Evolutionary conservation across 2,797 vertebrate genomes (phyloP).

Genomic region (Xenentodon cancila): DNA sequence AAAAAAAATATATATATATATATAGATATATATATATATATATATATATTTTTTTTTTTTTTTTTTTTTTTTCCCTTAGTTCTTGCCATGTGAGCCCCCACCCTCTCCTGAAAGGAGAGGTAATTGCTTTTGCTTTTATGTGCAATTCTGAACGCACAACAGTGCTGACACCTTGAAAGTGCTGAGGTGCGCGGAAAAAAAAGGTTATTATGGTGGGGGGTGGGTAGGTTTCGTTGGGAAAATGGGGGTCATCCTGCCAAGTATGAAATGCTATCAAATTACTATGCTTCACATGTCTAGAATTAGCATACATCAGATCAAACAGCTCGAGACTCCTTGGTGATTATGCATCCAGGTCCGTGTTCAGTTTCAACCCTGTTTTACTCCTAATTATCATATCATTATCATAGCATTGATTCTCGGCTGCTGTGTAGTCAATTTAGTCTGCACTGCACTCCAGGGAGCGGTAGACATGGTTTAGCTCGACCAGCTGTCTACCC

Average conservation of each 20-base stretch:
- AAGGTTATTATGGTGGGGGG: constrained; percentile 47
- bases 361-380: constrained; percentile 72
- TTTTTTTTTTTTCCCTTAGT: constrained; percentile 6
- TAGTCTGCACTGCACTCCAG: constrained; percentile 57
- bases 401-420: constrained; percentile 65
- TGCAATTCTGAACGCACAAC: constrained; percentile 7
- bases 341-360: constrained; percentile 63
- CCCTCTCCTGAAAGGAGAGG: constrained; percentile 3
- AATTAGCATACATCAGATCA: constrained; percentile 79
- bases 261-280: constrained; percentile 70
- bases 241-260: constrained; percentile 22
- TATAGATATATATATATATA: too few species aligned
- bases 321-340: constrained; percentile 63
- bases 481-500: constrained; percentile 38
- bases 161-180: constrained; percentile 38
- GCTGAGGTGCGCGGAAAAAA: constrained; percentile 58
- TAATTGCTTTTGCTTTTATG: constrained; percentile 38
- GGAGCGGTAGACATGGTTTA: constrained; percentile 39
- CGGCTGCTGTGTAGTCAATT: constrained; percentile 55
- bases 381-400: constrained; percentile 75
- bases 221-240: not conserved
- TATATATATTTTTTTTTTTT: too few species aligned
- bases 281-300: constrained; percentile 70
- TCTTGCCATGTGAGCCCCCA: not conserved
- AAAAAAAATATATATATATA: too few species aligned